Base-by-base conservation (phyloP, 2,888 invertebrate species). In the Hyposoter didymator region DNA sequence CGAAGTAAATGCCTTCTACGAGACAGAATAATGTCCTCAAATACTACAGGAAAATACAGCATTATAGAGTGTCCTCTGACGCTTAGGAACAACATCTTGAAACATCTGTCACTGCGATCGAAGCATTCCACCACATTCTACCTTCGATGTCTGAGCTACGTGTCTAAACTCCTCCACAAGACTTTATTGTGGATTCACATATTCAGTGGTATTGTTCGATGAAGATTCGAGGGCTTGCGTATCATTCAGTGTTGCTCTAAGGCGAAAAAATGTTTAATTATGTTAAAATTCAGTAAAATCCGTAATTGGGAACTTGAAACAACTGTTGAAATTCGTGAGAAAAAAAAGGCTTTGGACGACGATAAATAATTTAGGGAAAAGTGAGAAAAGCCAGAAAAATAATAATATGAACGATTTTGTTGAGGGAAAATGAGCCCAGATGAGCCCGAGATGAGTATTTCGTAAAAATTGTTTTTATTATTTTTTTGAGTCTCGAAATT, bases 101-200 rank as follows among this genome's bases (percentile, higher is more conserved):
- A 55, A 22, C 55, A 55, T 55, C 12, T 22, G 55, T 55, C 12
- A 22, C 55, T 55, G 22, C 55, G 55, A 55, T 55, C 52, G 52
- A 52, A 19, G 22, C 19, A 19, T 19, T 52, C 14, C 52, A 52
- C 19, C 52, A 19, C 52, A 52, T 19, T 14, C 52, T 52, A 19
- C 19, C 19, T 19, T 52, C 52, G 52, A 19, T 19, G 19, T 52
- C 19, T 19, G 52, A 8, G 19, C 2, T 52, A 52, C 19, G 52
- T 52, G 52, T 52, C 8, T 52, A 52, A 52, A 52, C 52, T 19
- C 19, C 17, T 19, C 19, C 19, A 19, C 8, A 19, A n/a, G 52
- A 52, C 19, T n/a, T 52, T n/a, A 52, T 52, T 19, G n/a, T 52
- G 1, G n/a, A n/a, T 14, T 17, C 14, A 49, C 19, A n/a, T n/a